These are phyloP conservation scores for Auanema sp. DNA, from an alignment of 2,888 invertebrate species.

Conservation along the genomic window DNA sequence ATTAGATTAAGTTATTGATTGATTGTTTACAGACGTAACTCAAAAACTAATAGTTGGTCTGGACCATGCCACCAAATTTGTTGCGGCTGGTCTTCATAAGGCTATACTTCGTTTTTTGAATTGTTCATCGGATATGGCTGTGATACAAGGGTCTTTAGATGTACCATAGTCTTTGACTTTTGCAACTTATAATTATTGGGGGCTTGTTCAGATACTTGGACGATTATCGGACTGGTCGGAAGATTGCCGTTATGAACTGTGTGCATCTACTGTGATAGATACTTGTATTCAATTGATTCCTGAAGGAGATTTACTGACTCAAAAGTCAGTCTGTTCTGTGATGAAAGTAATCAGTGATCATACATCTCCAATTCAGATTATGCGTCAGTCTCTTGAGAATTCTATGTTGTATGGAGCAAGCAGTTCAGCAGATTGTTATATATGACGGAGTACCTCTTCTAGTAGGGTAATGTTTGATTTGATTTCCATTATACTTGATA, in stretches of 20 bases:
- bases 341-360: not conserved
- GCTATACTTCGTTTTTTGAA: slow-evolving; percentile 23
- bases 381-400: slow-evolving; percentile 46
- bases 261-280: slow-evolving; percentile 46
- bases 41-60: slow-evolving; percentile 30
- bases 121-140: slow-evolving; percentile 24
- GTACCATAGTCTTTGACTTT: slow-evolving; percentile 14
- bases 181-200: not conserved
- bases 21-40: slow-evolving; percentile 24
- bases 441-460: slow-evolving; percentile 49
- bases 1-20: too few species aligned
- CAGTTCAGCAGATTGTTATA: slow-evolving; percentile 46
- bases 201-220: slow-evolving; percentile 28
- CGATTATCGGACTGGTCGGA: slow-evolving; percentile 39
- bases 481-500: not conserved
- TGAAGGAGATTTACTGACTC: slow-evolving; percentile 47
- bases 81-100: slow-evolving; percentile 24
- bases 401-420: slow-evolving; percentile 45
- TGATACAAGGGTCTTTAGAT: slow-evolving; percentile 33
- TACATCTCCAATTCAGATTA: slow-evolving; percentile 25
- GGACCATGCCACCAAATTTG: slow-evolving; percentile 29
- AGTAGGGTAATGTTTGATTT: slow-evolving; percentile 23
- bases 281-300: slow-evolving; percentile 39
- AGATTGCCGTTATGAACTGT: slow-evolving; percentile 35
- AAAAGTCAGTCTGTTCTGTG: slow-evolving; percentile 33